These are phyloP conservation scores for Apis dorsata DNA, from an alignment of 1,140 invertebrate genomes.

Conservation along the genomic window DNA sequence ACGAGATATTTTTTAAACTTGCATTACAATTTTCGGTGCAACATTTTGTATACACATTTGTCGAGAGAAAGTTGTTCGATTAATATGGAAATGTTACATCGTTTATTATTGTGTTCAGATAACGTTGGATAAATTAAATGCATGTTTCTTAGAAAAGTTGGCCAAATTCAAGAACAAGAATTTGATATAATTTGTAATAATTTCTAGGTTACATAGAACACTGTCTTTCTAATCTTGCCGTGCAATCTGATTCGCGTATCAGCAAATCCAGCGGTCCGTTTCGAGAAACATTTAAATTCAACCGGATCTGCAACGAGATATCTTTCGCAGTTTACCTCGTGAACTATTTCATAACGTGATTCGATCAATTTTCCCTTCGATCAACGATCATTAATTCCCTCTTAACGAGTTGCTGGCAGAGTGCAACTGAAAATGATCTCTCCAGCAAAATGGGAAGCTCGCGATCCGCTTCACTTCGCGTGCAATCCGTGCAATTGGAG, in stretches of 20 bases:
- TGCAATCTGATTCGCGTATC: background rate
- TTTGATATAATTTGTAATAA: background rate
- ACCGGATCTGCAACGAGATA: slow-evolving; percentile 3
- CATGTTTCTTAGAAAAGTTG: background rate
- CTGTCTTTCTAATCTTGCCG: background rate
- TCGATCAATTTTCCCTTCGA: slow-evolving; percentile 13
- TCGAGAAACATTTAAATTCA: slow-evolving; percentile 1
- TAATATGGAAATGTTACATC: slow-evolving; percentile 25
- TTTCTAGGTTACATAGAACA: background rate
- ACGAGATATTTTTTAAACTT: too few species aligned
- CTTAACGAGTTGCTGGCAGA: background rate
- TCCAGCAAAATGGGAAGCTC: background rate
- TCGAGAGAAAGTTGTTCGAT: slow-evolving; percentile 10
- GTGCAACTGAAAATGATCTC: too few species aligned
- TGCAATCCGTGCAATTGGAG: background rate
- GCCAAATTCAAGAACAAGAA: too few species aligned
- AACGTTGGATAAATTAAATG: background rate
- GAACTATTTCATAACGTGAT: background rate
- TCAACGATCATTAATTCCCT: slow-evolving; percentile 1
- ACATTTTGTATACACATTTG: background rate
- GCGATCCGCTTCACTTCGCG: background rate
- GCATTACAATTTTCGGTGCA: too few species aligned
- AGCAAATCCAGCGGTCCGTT: background rate
- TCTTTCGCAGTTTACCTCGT: slow-evolving; percentile 7
- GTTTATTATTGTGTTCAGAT: slow-evolving; percentile 19